Percentiles rank a stretch among this genome's conserved stretches.
phyloP scores from a whole-genome alignment of 2,797 vertebrate genomes.

The Alectoris magna region DNA sequence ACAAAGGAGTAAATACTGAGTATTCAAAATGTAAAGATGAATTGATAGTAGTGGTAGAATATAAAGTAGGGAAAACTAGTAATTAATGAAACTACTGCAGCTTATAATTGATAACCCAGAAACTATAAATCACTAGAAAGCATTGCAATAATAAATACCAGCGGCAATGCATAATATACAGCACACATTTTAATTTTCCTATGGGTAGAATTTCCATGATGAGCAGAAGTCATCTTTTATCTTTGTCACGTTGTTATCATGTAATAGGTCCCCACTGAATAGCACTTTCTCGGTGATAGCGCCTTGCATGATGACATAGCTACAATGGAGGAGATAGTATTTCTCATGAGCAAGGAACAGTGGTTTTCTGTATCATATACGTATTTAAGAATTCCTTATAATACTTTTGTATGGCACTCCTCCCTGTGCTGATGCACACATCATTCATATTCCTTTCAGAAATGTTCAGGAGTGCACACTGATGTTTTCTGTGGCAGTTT shows the following conservation, averaged over 20 bases:
- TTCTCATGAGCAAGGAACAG: background rate
- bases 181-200: background rate
- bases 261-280: background rate
- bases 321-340: background rate
- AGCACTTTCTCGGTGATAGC: background rate
- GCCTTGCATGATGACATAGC: background rate
- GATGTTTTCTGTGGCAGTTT: background rate
- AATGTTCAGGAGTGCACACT: background rate
- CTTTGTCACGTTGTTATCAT: background rate
- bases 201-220: background rate
- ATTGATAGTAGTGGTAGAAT: background rate
- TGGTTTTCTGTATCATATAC: background rate
- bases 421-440: accelerated
- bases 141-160: background rate
- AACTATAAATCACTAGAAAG: background rate
- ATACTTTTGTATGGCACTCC: background rate
- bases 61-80: background rate
- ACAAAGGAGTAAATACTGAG: accelerated
- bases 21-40: background rate
- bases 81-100: background rate
- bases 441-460: background rate
- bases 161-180: background rate
- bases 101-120: background rate
- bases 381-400: background rate
- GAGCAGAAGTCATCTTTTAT: background rate